Evolutionary conservation across 1,140 invertebrate genomes (phyloP).

Genomic region (Lepidurus arcticus): DNA sequence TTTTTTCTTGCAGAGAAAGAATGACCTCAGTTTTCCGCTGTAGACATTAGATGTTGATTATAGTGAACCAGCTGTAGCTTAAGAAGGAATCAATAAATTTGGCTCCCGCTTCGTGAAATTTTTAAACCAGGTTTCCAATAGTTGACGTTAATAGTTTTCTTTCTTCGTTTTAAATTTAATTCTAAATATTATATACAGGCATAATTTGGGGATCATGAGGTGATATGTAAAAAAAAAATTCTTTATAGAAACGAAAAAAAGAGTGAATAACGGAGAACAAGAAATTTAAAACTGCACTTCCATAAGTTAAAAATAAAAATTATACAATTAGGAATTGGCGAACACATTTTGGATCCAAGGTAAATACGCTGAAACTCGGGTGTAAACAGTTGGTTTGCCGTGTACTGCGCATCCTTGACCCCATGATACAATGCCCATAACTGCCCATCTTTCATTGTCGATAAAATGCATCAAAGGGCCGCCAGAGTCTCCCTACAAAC

Average conservation of each 20-base stretch:
- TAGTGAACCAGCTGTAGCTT: neutral
- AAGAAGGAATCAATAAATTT: neutral
- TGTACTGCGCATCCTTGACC: conserved; percentile 44
- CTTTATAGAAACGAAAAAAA: no score
- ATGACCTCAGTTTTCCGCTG: neutral
- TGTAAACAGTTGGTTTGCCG: conserved; percentile 63
- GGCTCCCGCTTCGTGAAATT: neutral
- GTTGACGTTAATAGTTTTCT: no score
- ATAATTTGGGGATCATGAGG: no score
- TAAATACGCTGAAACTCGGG: conserved; percentile 61
- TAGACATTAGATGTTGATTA: neutral
- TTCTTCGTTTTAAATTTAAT: no score
- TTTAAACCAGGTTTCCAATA: no score
- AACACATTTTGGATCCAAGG: conserved; percentile 58
- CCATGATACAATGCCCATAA: conserved; percentile 37
- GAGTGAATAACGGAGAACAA: no score
- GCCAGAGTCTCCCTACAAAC: conserved; percentile 41
- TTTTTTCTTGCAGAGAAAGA: conserved; percentile 16
- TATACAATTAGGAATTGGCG: no score
- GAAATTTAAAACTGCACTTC: no score
- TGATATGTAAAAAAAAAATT: no score
- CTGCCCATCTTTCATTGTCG: conserved; percentile 23
- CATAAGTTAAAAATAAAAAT: no score
- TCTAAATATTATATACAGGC: no score
- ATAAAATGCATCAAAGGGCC: conserved; percentile 47